Evolutionary conservation across 2,113 vertebrate genomes (phyloP).

Genomic region (Anhinga rufa): DNA sequence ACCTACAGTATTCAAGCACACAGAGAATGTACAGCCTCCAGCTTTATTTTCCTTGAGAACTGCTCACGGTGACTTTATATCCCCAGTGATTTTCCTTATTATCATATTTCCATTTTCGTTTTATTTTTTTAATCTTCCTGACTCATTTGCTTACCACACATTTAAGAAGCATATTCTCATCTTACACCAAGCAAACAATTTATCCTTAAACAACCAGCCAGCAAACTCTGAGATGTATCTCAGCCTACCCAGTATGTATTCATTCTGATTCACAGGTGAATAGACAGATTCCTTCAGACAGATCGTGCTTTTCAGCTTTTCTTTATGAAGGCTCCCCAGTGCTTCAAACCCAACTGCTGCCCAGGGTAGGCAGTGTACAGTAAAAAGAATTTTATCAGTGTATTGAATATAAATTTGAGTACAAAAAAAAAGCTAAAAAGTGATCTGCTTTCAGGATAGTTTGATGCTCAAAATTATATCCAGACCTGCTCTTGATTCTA

Average conservation of each 20-base stretch:
- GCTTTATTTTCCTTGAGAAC: background rate
- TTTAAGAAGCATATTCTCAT: background rate
- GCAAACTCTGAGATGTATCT: background rate
- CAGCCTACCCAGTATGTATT: background rate
- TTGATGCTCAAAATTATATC: background rate
- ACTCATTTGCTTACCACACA: background rate
- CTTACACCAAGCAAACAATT: conserved; percentile 22
- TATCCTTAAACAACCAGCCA: background rate
- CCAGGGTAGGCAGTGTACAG: background rate
- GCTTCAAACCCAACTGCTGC: background rate
- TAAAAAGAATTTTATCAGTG: background rate
- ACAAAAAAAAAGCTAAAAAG: background rate
- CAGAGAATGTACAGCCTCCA: background rate
- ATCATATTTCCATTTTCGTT: background rate
- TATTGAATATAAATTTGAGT: background rate
- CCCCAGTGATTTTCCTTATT: background rate
- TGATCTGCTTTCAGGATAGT: background rate
- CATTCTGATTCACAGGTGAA: conserved; percentile 17
- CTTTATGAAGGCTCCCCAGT: background rate
- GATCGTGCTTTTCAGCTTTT: conserved; percentile 12
- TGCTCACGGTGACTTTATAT: background rate
- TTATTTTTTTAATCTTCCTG: background rate
- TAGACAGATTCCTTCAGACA: background rate
- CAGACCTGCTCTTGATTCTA: background rate
- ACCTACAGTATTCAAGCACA: background rate